Base-by-base conservation (phyloP, 2,113 vertebrate species). In the Todiramphus saurophagus region DNA sequence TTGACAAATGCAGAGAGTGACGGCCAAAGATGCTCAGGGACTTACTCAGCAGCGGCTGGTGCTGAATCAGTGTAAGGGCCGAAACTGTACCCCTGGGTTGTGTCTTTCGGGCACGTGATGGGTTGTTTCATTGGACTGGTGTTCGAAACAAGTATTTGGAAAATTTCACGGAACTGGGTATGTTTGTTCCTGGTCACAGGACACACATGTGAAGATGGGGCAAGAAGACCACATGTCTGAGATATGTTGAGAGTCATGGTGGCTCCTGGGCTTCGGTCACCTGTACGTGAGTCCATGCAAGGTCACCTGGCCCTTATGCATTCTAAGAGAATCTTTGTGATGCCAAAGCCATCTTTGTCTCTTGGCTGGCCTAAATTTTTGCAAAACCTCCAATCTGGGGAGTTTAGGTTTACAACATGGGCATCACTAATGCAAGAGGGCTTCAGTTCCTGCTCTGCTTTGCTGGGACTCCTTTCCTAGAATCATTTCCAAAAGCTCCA, bases 31-130 rank as follows among this genome's bases (percentile, higher is more conserved):
- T 73, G 74, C 17, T 73, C 21, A 12, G 24, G 43, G 48, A 19
- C 53, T 97, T 83, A 96, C 66, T 97, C 96, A 97, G 83, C 76
- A 72, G 87, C 4, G 3, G 68, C 55, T 5, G 60, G 43, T 69
- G 69, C 80, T 81, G 93, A 94, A 69, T 94, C 72, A 93, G 48
- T 37, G 68, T 33, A 0, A 28, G 56, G 23, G 37, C 12, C 1
- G 5, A 72, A 63, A 44, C 35, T 3, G 24, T 51, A 7, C 20
- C 5, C 37, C 8, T 9, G n/a, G 11, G 2, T 31, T 11, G 13
- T 1, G 41, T 30, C 50, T 83, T 44, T 56, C 0, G 9, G 77
- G 39, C 70, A 41, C 3, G 8, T 68, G 70, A 89, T 11, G 25
- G n/a, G 55, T 5, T 37, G 53, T 39, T 77, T 89, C 55, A 53